Base-by-base conservation (phyloP, 64 coral and sea anemone species). In the Porites lutea region DNA sequence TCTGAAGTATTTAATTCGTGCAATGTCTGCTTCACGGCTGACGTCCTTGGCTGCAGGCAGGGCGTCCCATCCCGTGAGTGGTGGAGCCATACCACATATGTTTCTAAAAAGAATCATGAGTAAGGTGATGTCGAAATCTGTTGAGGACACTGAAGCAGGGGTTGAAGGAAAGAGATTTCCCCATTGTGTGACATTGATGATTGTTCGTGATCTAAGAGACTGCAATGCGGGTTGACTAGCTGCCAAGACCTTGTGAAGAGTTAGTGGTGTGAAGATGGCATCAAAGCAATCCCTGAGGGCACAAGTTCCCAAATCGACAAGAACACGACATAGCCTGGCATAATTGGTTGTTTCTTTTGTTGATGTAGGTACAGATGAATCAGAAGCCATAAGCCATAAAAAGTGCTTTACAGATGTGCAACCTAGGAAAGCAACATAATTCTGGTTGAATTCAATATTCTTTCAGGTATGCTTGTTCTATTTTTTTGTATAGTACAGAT, bases 331-430 rank as follows among this genome's bases (percentile, higher is more conserved):
- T 2, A 86, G 19, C 13, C 67, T 67, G 22, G 18, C 16, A 43
- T 61, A 55, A 37, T 82, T 82, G 14, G 79, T 44, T 82, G 23
- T 82, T 14, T 82, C 79, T 61, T 19, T 43, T 57, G 54, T 57
- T 7, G 54, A 57, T 57, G 4, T 9, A 57, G 54, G 7, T 57
- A 12, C 54, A 9, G 54, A 12, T 57, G 54, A 7, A 12, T 2
- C 54, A 57, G 54, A 57, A 57, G 54, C 54, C 54, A 57, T 57
- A 37, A 37, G 27, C 27, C 27, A 37, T 37, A 37, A 37, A 37
- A 37, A 37, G 27, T 37, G 27, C 27, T 37, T 37, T 37, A 37
- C 27, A 37, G 27, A 37, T 37, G 27, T 37, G 27, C 27, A 37
- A 37, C 27, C 27, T 37, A 37, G 27, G 27, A 37, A 37, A 37